Conservation (phyloP, 2,888 invertebrate species). For the Agrotis exclamationis region DNA sequence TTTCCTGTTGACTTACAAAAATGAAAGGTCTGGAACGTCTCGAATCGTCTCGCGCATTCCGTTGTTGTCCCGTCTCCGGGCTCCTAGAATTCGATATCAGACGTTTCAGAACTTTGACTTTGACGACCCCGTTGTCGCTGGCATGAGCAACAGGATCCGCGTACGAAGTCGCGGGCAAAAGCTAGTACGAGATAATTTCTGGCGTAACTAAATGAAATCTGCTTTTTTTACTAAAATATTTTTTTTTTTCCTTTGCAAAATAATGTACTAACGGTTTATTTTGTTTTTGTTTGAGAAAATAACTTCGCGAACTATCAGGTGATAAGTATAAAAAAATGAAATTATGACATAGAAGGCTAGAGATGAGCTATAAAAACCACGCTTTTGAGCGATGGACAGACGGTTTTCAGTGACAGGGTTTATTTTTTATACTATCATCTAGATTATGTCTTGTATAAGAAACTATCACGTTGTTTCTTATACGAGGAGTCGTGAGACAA, state of each 20-base stretch:
- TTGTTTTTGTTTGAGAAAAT: slow-evolving; percentile 45
- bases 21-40: no score
- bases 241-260: slow-evolving; percentile 30
- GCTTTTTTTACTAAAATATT: slow-evolving; percentile 9
- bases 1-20: no score
- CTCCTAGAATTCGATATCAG: no score
- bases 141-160: no score
- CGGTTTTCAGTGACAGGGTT: slow-evolving; percentile 17
- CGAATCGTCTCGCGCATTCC: no score
- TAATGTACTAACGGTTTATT: slow-evolving; percentile 15
- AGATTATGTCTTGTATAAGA: slow-evolving; percentile 15
- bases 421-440: slow-evolving; percentile 25
- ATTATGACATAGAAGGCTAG: slow-evolving; percentile 24
- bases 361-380: slow-evolving; percentile 12
- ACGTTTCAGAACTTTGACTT: no score
- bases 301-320: slow-evolving; percentile 38
- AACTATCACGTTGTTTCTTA: slow-evolving; percentile 17
- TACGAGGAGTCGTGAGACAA: slow-evolving; percentile 1
- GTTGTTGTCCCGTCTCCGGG: no score
- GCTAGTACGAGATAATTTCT: slow-evolving; percentile 1
- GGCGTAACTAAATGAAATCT: slow-evolving; percentile 19
- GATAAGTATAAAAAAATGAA: slow-evolving; percentile 51
- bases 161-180: no score
- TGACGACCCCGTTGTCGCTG: no score
- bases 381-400: slow-evolving; percentile 32